phyloP scores from a whole-genome alignment of 2,113 vertebrate species.

The Proteles cristata region DNA sequence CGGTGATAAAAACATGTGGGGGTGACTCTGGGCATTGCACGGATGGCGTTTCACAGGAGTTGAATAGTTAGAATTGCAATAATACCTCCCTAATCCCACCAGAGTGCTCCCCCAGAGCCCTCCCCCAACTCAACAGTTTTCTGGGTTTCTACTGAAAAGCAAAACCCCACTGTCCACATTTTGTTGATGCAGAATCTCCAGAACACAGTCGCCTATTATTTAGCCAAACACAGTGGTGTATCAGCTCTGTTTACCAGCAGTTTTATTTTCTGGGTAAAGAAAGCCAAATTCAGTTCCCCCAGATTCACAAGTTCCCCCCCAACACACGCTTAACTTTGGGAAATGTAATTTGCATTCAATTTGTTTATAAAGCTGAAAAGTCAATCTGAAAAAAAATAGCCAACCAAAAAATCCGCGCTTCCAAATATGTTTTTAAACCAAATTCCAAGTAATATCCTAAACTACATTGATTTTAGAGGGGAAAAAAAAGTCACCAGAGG shows the following conservation, averaged over 20 bases:
- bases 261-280: neutral
- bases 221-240: neutral
- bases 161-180: neutral
- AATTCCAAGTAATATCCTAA: conserved; percentile 13
- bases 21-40: neutral
- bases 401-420: neutral
- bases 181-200: neutral
- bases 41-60: neutral
- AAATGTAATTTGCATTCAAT: neutral
- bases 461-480: neutral
- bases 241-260: neutral
- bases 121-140: neutral
- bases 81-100: too few relatives aligned
- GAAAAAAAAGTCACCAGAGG: neutral
- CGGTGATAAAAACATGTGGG: neutral
- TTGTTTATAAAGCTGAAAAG: conserved; percentile 26
- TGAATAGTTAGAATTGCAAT: rapidly evolving
- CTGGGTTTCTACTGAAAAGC: neutral
- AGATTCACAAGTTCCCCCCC: neutral
- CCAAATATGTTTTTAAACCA: neutral
- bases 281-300: neutral
- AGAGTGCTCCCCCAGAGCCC: neutral
- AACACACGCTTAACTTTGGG: neutral
- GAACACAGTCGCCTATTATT: neutral
- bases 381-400: neutral